phyloP scores from a whole-genome alignment of 2,888 invertebrate genomes.

The Pseudococcus jackbeardsleyi region DNA sequence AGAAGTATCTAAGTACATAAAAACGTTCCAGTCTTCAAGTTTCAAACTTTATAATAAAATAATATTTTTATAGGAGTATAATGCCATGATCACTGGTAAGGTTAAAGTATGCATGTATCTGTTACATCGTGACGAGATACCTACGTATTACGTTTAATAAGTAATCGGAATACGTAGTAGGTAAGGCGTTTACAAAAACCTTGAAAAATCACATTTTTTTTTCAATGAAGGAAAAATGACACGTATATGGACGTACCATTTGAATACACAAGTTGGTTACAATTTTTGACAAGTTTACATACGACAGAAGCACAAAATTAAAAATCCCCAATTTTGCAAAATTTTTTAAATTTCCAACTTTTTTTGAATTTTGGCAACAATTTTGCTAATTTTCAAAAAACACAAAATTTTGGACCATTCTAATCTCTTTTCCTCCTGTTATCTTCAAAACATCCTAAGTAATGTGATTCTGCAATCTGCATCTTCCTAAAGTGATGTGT shows the following conservation, averaged over 20 bases:
- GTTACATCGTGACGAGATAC: not conserved
- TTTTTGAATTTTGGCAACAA: no score
- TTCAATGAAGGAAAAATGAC: not conserved
- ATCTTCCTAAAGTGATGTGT: no score
- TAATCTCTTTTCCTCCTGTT: no score
- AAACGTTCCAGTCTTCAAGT: not conserved
- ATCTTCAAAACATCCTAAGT: no score
- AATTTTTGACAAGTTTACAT: no score
- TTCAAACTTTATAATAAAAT: no score
- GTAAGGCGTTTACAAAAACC: not conserved
- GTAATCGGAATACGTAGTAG: not conserved
- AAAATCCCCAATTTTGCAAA: no score
- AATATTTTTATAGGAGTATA: not conserved
- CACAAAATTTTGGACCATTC: no score
- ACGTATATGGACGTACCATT: not conserved
- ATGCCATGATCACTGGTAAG: not conserved
- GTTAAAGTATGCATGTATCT: not conserved
- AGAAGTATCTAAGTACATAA: not conserved
- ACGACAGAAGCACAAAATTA: no score
- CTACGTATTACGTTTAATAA: not conserved
- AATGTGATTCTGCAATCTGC: no score
- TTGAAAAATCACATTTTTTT: constrained; percentile 2
- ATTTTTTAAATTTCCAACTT: no score
- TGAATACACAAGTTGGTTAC: not conserved
- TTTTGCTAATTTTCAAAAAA: no score